Percentiles rank a stretch among this genome's conserved stretches.
phyloP scores from a whole-genome alignment of 2,797 vertebrate species.

The Chrosomus eos region DNA sequence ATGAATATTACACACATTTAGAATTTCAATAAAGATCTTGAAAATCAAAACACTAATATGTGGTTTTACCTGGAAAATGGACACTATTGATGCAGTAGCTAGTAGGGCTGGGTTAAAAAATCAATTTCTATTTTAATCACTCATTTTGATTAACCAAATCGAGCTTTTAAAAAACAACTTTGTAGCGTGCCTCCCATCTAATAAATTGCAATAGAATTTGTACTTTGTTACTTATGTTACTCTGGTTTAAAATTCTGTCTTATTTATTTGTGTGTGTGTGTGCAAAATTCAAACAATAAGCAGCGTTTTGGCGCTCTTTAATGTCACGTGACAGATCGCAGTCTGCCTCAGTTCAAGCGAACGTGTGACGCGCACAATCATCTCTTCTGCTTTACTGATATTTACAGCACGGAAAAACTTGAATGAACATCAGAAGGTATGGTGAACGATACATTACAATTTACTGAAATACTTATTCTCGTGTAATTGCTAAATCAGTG shows the following conservation, averaged over 20 bases:
- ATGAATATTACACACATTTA: conserved; percentile 42
- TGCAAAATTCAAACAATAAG: no score
- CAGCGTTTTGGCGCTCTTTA: background rate
- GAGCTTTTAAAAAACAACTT: accelerated
- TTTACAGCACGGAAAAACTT: background rate
- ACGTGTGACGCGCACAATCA: background rate
- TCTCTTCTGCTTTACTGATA: background rate
- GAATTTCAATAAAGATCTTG: conserved; percentile 57
- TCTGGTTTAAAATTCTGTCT: background rate
- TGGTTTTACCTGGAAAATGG: background rate
- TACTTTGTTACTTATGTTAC: background rate
- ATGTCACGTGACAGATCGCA: background rate
- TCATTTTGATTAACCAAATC: background rate
- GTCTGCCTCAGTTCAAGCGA: background rate
- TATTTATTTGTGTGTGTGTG: no score
- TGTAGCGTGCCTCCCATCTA: background rate
- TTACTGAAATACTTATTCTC: background rate
- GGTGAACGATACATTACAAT: background rate
- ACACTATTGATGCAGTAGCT: background rate
- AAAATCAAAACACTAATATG: background rate
- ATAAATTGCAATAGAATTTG: background rate
- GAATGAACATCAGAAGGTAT: background rate
- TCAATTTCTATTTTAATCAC: background rate
- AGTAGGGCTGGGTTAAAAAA: background rate
- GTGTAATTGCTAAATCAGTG: background rate